These are phyloP conservation scores for Drosophila borborema DNA, from an alignment of 2,888 invertebrate species.

Conservation along the genomic window DNA sequence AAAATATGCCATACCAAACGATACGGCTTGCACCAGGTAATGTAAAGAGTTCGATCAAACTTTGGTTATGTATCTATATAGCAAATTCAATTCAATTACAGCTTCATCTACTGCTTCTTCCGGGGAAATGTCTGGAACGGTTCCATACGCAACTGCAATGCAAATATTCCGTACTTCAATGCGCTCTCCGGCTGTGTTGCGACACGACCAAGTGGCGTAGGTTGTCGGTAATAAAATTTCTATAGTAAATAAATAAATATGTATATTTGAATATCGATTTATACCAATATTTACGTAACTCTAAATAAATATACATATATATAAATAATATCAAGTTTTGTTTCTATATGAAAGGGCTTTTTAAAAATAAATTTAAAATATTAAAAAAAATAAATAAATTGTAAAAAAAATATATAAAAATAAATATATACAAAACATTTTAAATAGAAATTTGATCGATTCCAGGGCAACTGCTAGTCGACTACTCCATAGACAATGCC, in stretches of 20 bases:
- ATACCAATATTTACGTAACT: slow-evolving; percentile 1
- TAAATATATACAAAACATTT: no score
- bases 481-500: not conserved
- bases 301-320: not conserved
- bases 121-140: slow-evolving; percentile 37
- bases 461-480: not conserved
- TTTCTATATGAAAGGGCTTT: no score
- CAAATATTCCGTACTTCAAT: slow-evolving; percentile 44
- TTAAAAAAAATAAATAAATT: no score
- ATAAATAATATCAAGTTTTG: no score
- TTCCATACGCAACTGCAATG: slow-evolving; percentile 35
- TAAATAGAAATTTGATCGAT: not conserved
- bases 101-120: slow-evolving; percentile 64
- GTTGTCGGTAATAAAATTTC: slow-evolving; percentile 42
- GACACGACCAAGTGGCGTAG: slow-evolving; percentile 42
- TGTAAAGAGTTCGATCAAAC: not conserved
- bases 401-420: not conserved
- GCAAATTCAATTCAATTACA: slow-evolving; percentile 23
- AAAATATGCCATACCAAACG: slow-evolving; percentile 61
- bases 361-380: no score
- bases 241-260: not conserved
- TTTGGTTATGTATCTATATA: not conserved
- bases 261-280: not conserved
- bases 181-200: slow-evolving; percentile 32
- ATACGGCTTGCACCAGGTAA: slow-evolving; percentile 71